Percentiles rank a stretch among this genome's conserved stretches.
Evolutionary conservation across 64 coral and sea anemone species (phyloP).

Genomic region (Pocillopora damicornis): DNA sequence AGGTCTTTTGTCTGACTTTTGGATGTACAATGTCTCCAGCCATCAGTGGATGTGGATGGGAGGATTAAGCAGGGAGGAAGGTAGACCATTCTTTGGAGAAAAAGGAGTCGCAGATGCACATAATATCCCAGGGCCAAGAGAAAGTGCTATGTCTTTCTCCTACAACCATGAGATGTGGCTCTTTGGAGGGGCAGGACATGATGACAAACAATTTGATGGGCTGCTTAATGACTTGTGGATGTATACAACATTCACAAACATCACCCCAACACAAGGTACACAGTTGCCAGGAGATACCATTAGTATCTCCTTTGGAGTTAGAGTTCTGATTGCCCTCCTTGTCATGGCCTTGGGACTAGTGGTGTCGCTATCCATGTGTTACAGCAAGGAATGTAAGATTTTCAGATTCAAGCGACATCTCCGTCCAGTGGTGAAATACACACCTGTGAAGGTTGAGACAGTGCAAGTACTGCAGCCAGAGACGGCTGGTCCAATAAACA

Average conservation of each 20-base stretch:
- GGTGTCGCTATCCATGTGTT: conserved; percentile 43
- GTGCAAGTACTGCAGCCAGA: conserved; percentile 56
- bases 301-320: conserved; percentile 63
- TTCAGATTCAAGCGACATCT: conserved; percentile 11
- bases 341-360: conserved; percentile 51
- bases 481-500: background rate
- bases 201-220: conserved; percentile 50
- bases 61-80: conserved; percentile 52
- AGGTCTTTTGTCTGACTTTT: conserved; percentile 82
- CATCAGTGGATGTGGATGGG: conserved; percentile 61
- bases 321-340: conserved; percentile 67
- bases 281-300: conserved; percentile 74
- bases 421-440: conserved; percentile 71
- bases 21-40: conserved; percentile 60
- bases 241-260: background rate
- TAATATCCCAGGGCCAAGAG: conserved; percentile 78
- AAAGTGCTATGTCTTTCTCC: conserved; percentile 45
- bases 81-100: conserved; percentile 39
- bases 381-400: conserved; percentile 70
- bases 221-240: conserved; percentile 85
- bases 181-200: conserved; percentile 84
- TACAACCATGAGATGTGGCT: conserved; percentile 49
- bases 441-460: conserved; percentile 73
- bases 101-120: conserved; percentile 32
- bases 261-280: background rate